Evolutionary conservation across 2,113 vertebrate species (phyloP).

Genomic region (Marcusenius ussheri): DNA sequence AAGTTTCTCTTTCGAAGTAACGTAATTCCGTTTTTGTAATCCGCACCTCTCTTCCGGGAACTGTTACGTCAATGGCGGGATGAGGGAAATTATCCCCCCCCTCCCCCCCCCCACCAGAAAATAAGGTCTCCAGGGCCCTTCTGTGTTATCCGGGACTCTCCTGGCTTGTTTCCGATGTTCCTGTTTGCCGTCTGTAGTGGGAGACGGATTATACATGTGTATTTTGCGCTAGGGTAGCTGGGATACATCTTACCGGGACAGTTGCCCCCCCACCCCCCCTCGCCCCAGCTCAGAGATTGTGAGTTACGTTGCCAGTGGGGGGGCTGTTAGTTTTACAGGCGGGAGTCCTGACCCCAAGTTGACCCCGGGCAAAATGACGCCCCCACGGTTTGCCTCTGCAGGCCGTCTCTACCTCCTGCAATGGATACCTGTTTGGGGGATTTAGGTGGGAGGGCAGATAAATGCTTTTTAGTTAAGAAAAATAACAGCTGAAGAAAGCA

Average conservation of each 20-base stretch:
- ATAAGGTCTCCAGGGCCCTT: conserved; percentile 63
- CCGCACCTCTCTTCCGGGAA: conserved; percentile 60
- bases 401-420: conserved; percentile 64
- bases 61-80: conserved; percentile 51
- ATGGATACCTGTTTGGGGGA: conserved; percentile 77
- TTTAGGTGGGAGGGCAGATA: conserved; percentile 56
- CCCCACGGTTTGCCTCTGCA: conserved; percentile 32
- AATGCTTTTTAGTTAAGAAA: conserved; percentile 33
- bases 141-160: conserved; percentile 55
- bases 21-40: conserved; percentile 65
- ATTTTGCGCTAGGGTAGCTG: conserved; percentile 34
- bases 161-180: conserved; percentile 42
- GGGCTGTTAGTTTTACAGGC: conserved; percentile 45
- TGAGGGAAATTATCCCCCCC: conserved; percentile 59
- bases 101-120: conserved; percentile 59
- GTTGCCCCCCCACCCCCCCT: conserved; percentile 30
- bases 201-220: conserved; percentile 52
- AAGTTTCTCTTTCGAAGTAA: conserved; percentile 61
- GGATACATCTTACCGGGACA: conserved; percentile 42
- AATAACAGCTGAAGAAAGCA: background rate
- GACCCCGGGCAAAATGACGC: conserved; percentile 77
- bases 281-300: conserved; percentile 49
- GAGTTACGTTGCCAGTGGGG: conserved; percentile 30
- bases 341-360: conserved; percentile 78
- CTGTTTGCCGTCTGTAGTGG: conserved; percentile 50